Conservation (phyloP, 1,140 invertebrate genomes). For the Cyclargus thomasi region DNA sequence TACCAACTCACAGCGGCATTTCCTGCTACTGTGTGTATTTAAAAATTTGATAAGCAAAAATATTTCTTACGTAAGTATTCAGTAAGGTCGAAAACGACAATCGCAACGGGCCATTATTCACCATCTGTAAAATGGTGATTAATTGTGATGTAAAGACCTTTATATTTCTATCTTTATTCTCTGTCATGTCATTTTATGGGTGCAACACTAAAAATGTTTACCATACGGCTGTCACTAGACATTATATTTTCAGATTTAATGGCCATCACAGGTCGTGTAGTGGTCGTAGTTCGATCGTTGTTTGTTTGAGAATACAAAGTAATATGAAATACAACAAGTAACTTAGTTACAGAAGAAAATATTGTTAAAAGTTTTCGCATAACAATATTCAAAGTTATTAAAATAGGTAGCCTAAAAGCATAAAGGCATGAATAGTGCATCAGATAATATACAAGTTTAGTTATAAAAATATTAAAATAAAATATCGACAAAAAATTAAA, state of each 20-base stretch:
- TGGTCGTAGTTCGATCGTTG: background rate
- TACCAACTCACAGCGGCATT: conserved; percentile 61
- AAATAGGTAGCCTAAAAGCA: too few relatives aligned
- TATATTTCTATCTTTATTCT: conserved; percentile 65
- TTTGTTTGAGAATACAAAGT: background rate
- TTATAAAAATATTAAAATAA: too few relatives aligned
- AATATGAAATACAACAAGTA: too few relatives aligned
- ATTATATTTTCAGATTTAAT: conserved; percentile 34
- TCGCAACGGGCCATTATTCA: conserved; percentile 26
- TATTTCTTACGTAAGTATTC: conserved; percentile 30
- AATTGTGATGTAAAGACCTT: conserved; percentile 69
- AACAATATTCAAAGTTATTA: too few relatives aligned
- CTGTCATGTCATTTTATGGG: conserved; percentile 56
- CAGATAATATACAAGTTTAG: too few relatives aligned
- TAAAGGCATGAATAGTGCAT: too few relatives aligned
- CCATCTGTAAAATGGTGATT: conserved; percentile 64
- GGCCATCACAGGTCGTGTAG: background rate
- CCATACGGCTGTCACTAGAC: conserved; percentile 44
- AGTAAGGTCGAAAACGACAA: conserved; percentile 33
- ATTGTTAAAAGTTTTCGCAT: too few relatives aligned
- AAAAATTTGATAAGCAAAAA: conserved; percentile 26
- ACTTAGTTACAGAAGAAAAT: too few relatives aligned
- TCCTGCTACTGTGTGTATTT: conserved; percentile 51
- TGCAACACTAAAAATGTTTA: conserved; percentile 45
- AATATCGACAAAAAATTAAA: too few relatives aligned